Percentiles rank a stretch among this genome's conserved stretches.
phyloP scores from a whole-genome alignment of 2,888 invertebrate species.

The Timema cristinae region DNA sequence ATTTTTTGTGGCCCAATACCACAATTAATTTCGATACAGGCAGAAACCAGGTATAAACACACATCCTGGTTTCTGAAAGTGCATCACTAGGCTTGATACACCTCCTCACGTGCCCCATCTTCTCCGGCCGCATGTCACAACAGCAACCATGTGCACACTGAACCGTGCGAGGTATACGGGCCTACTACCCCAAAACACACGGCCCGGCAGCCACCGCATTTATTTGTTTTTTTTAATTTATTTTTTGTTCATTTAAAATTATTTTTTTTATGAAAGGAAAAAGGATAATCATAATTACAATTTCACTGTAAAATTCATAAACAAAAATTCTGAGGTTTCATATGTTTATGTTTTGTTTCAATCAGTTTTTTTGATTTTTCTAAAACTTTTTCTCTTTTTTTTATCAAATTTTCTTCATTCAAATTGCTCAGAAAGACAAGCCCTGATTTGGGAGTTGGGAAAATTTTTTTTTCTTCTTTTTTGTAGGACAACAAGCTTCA shows the following conservation, averaged over 20 bases:
- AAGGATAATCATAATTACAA: background rate
- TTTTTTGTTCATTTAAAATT: background rate
- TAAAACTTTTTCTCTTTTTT: background rate
- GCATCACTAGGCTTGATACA: too few relatives aligned
- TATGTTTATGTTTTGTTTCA: background rate
- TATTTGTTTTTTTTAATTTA: too few relatives aligned
- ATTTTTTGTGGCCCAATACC: too few relatives aligned
- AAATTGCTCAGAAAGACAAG: slow-evolving; percentile 10
- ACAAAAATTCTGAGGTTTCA: slow-evolving; percentile 6
- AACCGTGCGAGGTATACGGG: too few relatives aligned
- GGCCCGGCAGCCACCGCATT: too few relatives aligned
- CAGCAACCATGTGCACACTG: too few relatives aligned
- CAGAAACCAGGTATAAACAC: too few relatives aligned
- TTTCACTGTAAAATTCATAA: slow-evolving; percentile 13
- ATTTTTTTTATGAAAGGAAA: background rate
- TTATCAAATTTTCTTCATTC: background rate
- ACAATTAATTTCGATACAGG: too few relatives aligned
- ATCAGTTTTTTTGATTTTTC: background rate
- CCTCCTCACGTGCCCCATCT: too few relatives aligned
- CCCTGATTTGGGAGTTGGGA: slow-evolving; percentile 7
- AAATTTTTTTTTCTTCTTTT: background rate
- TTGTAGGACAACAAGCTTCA: background rate
- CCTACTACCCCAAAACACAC: too few relatives aligned
- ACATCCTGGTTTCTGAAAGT: too few relatives aligned
- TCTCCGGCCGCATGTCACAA: too few relatives aligned